phyloP scores from a whole-genome alignment of 1,140 invertebrate genomes.

The Halictus rubicundus region DNA sequence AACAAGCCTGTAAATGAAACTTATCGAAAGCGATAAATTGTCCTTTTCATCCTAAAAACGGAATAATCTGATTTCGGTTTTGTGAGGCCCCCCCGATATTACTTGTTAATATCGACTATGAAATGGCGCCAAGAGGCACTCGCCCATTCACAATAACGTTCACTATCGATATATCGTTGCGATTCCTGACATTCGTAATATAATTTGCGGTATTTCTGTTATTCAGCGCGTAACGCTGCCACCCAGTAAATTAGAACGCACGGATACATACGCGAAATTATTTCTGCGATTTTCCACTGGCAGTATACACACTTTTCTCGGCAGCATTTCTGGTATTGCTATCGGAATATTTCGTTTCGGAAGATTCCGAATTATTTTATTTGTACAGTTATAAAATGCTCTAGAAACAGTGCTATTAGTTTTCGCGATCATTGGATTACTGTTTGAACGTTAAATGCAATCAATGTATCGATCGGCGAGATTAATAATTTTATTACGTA shows the following conservation, averaged over 20 bases:
- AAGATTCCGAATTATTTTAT: neutral
- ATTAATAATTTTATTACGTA: neutral
- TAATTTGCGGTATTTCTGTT: slow-evolving; percentile 22
- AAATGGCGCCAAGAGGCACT: no score
- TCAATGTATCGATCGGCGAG: neutral
- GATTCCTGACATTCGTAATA: slow-evolving; percentile 17
- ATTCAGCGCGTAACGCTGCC: neutral
- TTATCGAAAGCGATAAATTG: slow-evolving; percentile 35
- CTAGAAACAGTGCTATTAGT: neutral
- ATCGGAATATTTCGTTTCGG: neutral
- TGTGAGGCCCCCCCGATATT: no score
- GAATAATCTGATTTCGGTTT: neutral
- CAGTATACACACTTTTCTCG: neutral
- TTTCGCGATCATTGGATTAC: neutral
- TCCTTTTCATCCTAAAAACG: neutral
- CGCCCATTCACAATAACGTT: neutral
- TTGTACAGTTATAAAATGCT: neutral
- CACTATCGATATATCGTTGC: slow-evolving; percentile 3
- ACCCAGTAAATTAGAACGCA: neutral
- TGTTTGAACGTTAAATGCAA: no score
- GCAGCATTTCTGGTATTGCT: neutral
- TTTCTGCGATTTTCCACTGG: neutral
- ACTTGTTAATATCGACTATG: no score
- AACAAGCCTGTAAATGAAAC: slow-evolving; percentile 30
- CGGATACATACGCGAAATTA: neutral